phyloP scores from a whole-genome alignment of 2,113 vertebrate genomes.

The Xyliphius kryptos region DNA sequence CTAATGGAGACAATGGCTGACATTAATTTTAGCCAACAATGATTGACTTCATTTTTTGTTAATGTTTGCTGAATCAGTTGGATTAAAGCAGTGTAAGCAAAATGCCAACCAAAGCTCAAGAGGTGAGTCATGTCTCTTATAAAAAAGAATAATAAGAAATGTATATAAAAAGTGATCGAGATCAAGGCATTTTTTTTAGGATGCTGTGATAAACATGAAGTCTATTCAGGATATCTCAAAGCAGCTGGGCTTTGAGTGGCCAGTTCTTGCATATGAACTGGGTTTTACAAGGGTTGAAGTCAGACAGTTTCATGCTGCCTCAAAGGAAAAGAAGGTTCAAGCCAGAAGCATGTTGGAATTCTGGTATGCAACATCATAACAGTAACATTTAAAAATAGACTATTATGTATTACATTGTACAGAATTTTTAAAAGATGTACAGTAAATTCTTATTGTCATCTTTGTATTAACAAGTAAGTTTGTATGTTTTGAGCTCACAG shows the following conservation, averaged over 20 bases:
- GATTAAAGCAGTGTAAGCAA: conserved; percentile 33
- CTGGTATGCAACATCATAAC: conserved; percentile 51
- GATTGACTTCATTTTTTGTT: conserved; percentile 15
- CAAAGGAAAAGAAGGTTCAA: conserved; percentile 59
- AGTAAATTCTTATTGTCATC: not conserved
- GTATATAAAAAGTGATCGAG: not conserved
- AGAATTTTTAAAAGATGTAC: too few species aligned
- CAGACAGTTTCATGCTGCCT: conserved; percentile 58
- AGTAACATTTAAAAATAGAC: too few species aligned
- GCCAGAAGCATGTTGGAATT: conserved; percentile 70
- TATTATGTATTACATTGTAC: too few species aligned
- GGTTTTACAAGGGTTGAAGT: conserved; percentile 67
- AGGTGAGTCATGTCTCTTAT: conserved; percentile 50
- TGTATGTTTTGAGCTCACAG: conserved; percentile 29
- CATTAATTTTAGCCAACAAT: not conserved
- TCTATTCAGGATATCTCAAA: conserved; percentile 64
- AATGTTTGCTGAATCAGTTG: not conserved
- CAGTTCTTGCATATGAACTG: conserved; percentile 61
- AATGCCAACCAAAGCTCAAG: conserved; percentile 71
- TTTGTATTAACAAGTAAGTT: conserved; percentile 1
- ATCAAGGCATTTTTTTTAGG: conserved; percentile 46
- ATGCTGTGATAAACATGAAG: conserved; percentile 71
- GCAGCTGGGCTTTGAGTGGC: conserved; percentile 70
- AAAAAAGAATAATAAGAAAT: not conserved
- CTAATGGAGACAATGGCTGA: too few species aligned